Base-by-base conservation (phyloP, 2,888 invertebrate species). In the Steromphala cineraria region DNA sequence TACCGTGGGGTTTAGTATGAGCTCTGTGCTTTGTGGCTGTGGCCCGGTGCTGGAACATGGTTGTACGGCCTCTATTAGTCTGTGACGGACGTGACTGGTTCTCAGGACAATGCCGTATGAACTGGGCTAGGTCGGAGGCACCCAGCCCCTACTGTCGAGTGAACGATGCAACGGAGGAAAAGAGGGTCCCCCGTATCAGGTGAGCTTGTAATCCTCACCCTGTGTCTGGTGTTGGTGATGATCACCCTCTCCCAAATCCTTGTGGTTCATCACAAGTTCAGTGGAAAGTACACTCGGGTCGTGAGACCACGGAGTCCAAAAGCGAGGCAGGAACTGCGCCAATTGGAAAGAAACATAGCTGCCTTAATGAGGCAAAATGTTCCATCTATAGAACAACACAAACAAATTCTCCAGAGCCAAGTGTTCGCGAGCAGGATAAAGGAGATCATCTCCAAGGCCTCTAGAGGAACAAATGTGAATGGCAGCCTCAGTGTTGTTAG, bases 181-280 rank as follows among this genome's bases (percentile, higher is more conserved):
- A 55, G 71, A 24, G 62, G 28, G 31, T 71, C 80, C 52, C 79
- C 81, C 17, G 83, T 81, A 15, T 81, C 80, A 56, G 83, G 81
- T 53, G 78, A 81, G 74, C 53, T 83, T 24, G 80, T 83, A 19
- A 81, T 83, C 62, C 71, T 81, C 10, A 75, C 81, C 7, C 76
- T 82, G 77, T 79, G 79, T 74, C 46, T 83, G n/a, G 81, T 83
- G n/a, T 53, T 83, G 21, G 80, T 83, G 31, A 80, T 82, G 80
- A 81, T 83, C 52, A 83, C 83, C 19, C 55, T 83, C 52, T 83
- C 83, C 21, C 83, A 83, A 67, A 81, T 83, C 13, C 79, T 83
- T 28, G 83, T 83, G 31, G 83, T 83, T 15, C 83, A 83, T 53
- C 83, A 83, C 81, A 83, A 83, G 75, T 83, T 81, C 76, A 83